Evolutionary conservation across 2,888 invertebrate species (phyloP).

Genomic region (Crossocerus cetratus): DNA sequence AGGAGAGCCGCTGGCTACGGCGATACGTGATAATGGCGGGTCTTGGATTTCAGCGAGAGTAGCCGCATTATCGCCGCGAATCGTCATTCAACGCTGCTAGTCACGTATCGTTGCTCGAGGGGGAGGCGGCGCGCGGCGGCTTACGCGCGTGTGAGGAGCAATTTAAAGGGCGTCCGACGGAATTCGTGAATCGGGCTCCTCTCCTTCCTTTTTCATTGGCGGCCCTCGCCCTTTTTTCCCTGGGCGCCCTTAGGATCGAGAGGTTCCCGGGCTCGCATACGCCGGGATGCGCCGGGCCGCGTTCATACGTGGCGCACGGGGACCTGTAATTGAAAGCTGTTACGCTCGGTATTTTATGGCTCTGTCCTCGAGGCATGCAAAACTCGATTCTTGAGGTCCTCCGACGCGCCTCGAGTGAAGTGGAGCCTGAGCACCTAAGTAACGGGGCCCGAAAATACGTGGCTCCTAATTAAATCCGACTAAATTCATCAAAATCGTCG

Average conservation of each 20-base stretch:
- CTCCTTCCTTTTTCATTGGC: slow-evolving; percentile 26
- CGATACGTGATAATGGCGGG: slow-evolving; percentile 31
- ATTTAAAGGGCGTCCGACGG: slow-evolving; percentile 40
- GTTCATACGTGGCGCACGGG: slow-evolving; percentile 62
- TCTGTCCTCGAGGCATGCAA: slow-evolving; percentile 71
- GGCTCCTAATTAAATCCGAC: slow-evolving; percentile 70
- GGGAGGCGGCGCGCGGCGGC: background rate
- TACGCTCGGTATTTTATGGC: slow-evolving; percentile 73
- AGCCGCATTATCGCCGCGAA: slow-evolving; percentile 26
- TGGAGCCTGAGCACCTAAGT: slow-evolving; percentile 40
- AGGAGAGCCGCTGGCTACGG: background rate
- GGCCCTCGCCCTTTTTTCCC: slow-evolving; percentile 20
- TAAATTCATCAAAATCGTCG: slow-evolving; percentile 70
- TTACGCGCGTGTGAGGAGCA: slow-evolving; percentile 16
- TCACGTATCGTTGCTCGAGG: slow-evolving; percentile 33
- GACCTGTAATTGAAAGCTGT: slow-evolving; percentile 74
- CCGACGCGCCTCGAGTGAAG: slow-evolving; percentile 26
- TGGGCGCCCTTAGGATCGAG: slow-evolving; percentile 14
- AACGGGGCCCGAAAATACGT: slow-evolving; percentile 65
- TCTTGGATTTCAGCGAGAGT: slow-evolving; percentile 9
- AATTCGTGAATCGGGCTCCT: slow-evolving; percentile 41
- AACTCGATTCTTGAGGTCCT: slow-evolving; percentile 69
- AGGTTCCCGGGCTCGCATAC: slow-evolving; percentile 3
- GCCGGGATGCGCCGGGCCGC: slow-evolving; percentile 37
- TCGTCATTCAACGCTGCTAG: slow-evolving; percentile 41